Evolutionary conservation across 2,888 invertebrate genomes (phyloP).

Genomic region (Nomada goodeniana): DNA sequence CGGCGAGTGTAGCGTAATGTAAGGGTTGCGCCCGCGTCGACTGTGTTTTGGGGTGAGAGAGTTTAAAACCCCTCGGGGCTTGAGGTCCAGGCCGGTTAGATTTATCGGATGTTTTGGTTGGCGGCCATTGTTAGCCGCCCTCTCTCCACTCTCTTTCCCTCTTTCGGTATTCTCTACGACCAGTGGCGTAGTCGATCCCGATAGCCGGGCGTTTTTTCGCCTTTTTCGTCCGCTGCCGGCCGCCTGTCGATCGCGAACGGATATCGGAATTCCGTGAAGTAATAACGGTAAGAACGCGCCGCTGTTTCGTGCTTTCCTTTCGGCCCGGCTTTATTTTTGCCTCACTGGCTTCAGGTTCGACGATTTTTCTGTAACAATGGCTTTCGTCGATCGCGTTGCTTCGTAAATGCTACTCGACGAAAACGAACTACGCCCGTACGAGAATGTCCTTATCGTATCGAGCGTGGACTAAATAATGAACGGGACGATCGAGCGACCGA

Average conservation of each 20-base stretch:
- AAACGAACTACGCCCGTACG: too few species aligned
- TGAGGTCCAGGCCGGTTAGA: slow-evolving; percentile 83
- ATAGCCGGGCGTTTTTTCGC: slow-evolving; percentile 58
- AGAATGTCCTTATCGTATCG: too few species aligned
- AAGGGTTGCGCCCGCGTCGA: slow-evolving; percentile 81
- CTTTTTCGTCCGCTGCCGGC: slow-evolving; percentile 25
- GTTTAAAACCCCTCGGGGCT: slow-evolving; percentile 84
- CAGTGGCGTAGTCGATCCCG: slow-evolving; percentile 70
- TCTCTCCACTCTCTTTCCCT: slow-evolving; percentile 70
- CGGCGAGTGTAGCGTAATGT: slow-evolving; percentile 80
- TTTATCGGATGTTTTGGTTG: slow-evolving; percentile 85
- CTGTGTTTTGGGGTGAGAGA: slow-evolving; percentile 77
- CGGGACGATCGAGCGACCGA: too few species aligned
- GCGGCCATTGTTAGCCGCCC: slow-evolving; percentile 84
- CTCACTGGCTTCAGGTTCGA: not conserved
- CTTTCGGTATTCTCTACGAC: slow-evolving; percentile 65
- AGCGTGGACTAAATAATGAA: too few species aligned
- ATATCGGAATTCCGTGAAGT: slow-evolving; percentile 36
- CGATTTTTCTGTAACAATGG: not conserved
- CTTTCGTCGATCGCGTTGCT: not conserved
- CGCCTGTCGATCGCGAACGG: slow-evolving; percentile 33
- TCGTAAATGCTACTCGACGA: too few species aligned
- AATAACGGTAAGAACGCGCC: slow-evolving; percentile 49
- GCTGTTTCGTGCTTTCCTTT: slow-evolving; percentile 28
- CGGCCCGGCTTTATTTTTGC: not conserved